Evolutionary conservation across 2,888 invertebrate species (phyloP), one percentile per base, ranked within the genome.

Genomic region (Abscondita cerata): DNA sequence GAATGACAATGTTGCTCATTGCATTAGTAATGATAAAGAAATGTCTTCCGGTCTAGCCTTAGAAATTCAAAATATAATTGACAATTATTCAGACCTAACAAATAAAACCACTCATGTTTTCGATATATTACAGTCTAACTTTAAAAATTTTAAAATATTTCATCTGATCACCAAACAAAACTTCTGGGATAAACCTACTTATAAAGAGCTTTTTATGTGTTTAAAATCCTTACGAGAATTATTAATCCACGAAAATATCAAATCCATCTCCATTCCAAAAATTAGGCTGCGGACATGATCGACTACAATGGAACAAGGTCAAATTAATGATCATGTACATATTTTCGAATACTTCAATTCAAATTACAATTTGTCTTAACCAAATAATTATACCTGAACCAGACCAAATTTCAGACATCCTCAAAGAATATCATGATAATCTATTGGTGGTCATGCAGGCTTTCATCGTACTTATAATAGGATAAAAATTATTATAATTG

Each of bases 401-500:
- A 31, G 31, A 31, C 9, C 31, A 40, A 40, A 40, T 41, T 41
- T 15, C 15, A 3, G 18, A 31, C n/a, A 48, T 48, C 31, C 16
- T 48, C 6, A 25, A 48, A 25, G 48, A 48, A 12, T 48, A 31
- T 48, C 48, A 48, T 8, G 13, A 31, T 4, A 13, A 1, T 31
- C 48, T 9, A 48, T 31, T 12, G 31, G 48, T 6, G 48, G 48
- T 12, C 48, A 33, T 31, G 25, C 48, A n/a, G 48, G 48, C 1
- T 31, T 48, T 11, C 25, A 33, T 15, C 2, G 25, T 4, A 25
- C 25, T 25, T 25, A 25, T 25, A 25, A 25, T 25, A 25, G 25
- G 6, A 25, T 48, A 31, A 48, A 13, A 33, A 31, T 31, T 31
- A 48, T 15, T 48, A 48, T 25, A 12, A 48, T 48, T 48, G 13